phyloP scores from a whole-genome alignment of 2,113 vertebrate genomes.

The Xenotilapia longispinis region DNA sequence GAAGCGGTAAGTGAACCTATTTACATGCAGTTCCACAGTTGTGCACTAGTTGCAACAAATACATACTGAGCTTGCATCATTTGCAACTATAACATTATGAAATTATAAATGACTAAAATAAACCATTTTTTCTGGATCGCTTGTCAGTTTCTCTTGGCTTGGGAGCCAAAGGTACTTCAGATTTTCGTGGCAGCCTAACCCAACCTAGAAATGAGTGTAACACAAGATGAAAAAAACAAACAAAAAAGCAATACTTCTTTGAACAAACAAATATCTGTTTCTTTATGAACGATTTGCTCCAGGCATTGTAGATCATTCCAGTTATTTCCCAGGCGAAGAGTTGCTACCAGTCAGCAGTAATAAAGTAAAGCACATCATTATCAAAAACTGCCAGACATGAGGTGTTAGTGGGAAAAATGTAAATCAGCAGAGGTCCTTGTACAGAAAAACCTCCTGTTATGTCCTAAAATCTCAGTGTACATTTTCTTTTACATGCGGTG shows the following conservation, averaged over 20 bases:
- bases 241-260: background rate
- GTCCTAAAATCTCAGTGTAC: background rate
- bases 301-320: background rate
- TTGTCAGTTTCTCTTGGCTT: background rate
- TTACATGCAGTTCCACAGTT: background rate
- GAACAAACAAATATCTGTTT: background rate
- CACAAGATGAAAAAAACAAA: background rate
- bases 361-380: background rate
- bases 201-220: background rate
- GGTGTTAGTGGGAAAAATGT: background rate
- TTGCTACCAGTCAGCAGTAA: background rate
- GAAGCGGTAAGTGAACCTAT: constrained; percentile 78
- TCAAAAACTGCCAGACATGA: background rate
- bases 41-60: background rate
- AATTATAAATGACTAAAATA: background rate
- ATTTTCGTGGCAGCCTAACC: background rate
- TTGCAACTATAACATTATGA: background rate
- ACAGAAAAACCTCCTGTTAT: background rate
- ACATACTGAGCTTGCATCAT: background rate
- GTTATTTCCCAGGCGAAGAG: background rate
- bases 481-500: background rate
- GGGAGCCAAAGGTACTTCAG: background rate
- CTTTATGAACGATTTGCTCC: background rate
- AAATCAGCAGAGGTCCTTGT: background rate
- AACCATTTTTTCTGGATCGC: background rate